Base-by-base conservation (phyloP, 1,140 invertebrate genomes). In the Periplaneta americana region DNA sequence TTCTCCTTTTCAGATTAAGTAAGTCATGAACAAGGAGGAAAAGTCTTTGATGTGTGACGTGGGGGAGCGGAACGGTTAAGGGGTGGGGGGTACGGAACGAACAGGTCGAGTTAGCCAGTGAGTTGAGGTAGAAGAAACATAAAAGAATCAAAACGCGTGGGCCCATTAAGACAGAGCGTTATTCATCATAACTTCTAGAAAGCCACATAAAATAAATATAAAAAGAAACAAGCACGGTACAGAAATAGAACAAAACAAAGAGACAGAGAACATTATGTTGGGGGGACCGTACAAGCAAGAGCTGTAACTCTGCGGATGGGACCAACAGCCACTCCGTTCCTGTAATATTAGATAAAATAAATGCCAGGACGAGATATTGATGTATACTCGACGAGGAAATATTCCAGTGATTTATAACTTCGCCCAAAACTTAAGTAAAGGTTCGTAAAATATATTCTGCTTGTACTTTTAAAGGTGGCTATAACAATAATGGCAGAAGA, bases 121-220 rank as follows among this genome's bases (percentile, higher is more conserved):
- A 36, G 75, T 5, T 34, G 75, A 36, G 32, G 75, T 22, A 36
- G 75, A n/a, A 36, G 75, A 77, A 36, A 77, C 5, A 77, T 77
- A 77, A 77, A 76, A 77, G 31, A 77, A 77, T 77, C 75, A 77
- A 33, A 77, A 77, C 31, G 31, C 32, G 75, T 33, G 75, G 75
- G 35, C 35, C 32, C 32, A 77, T 77, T 77, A 33, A 33, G 15
- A 77, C 31, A 77, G 33, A 33, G 75, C 4, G 31, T 77, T 28
- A 77, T 77, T 9, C 32, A 77, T 77, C 75, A 18, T 77, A 36
- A 8, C 17, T 66, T 66, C 48, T 66, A 66, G 48, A 66, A 66
- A 66, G 48, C 22, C 10, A 28, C 48, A 66, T 66, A 66, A 66
- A 66, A 66, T 9, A n/a, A 66, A 66, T n/a, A 6, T 8, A n/a